A percentile compares a stretch with the other conserved stretches of the same genome.
phyloP scores from a whole-genome alignment of 2,797 vertebrate genomes.

The Hoplostethus atlanticus region DNA sequence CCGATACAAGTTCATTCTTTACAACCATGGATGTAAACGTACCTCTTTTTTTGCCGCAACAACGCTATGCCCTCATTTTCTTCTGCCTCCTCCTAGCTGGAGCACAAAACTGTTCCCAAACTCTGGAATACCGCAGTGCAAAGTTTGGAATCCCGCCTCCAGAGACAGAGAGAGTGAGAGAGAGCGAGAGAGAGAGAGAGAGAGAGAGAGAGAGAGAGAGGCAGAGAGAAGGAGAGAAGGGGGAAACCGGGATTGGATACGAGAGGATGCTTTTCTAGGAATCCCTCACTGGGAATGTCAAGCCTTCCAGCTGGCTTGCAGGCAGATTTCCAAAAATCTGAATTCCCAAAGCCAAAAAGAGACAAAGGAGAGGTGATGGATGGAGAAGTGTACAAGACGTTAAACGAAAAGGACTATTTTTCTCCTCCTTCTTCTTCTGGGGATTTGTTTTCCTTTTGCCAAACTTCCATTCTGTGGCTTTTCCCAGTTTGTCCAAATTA shows the following conservation, averaged over 20 bases:
- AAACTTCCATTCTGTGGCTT: background rate
- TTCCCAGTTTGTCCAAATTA: background rate
- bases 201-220: slow-evolving; percentile 52
- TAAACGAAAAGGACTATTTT: too few species aligned
- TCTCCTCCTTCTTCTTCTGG: background rate
- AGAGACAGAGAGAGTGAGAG: slow-evolving; percentile 53
- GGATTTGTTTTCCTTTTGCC: background rate
- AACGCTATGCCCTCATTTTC: slow-evolving; percentile 16
- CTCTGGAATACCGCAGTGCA: background rate
- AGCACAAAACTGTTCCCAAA: slow-evolving; percentile 42
- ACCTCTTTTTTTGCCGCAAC: slow-evolving; percentile 56
- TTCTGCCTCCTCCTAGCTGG: background rate
- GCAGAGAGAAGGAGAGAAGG: slow-evolving; percentile 49
- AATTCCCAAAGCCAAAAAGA: slow-evolving; percentile 22
- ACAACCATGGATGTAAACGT: slow-evolving; percentile 43
- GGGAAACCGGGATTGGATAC: slow-evolving; percentile 25
- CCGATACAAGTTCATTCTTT: background rate
- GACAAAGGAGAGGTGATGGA: slow-evolving; percentile 2
- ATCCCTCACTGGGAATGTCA: slow-evolving; percentile 24
- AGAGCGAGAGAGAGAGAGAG: slow-evolving; percentile 35
- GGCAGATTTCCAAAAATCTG: slow-evolving; percentile 25
- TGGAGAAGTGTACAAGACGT: background rate
- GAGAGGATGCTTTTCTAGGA: slow-evolving; percentile 66
- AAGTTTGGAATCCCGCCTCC: slow-evolving; percentile 25
- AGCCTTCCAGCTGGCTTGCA: slow-evolving; percentile 29